phyloP scores from a whole-genome alignment of 2,888 invertebrate genomes.

The Toxonevra muliebris region DNA sequence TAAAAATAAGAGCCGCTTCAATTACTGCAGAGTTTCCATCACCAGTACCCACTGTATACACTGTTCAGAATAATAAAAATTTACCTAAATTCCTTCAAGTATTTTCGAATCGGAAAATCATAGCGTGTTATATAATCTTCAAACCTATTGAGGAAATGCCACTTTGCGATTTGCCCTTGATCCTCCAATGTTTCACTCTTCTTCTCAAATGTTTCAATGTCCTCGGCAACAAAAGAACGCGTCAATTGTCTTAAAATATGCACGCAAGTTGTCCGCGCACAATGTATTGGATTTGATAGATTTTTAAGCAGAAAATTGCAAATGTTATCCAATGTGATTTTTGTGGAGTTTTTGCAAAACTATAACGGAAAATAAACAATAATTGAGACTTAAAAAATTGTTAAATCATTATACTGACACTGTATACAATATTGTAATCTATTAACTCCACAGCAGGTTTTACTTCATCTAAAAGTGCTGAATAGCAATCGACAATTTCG shows the following conservation, averaged over 20 bases:
- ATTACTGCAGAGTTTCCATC: too few relatives aligned
- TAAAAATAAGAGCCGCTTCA: too few relatives aligned
- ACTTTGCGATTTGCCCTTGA: slow-evolving; percentile 42
- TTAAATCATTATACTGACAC: slow-evolving; percentile 42
- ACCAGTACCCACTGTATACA: too few relatives aligned
- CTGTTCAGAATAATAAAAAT: background rate
- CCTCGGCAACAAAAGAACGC: slow-evolving; percentile 54
- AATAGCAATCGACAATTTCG: slow-evolving; percentile 37
- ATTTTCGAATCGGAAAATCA: slow-evolving; percentile 52
- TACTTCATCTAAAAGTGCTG: slow-evolving; percentile 49
- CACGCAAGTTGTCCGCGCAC: slow-evolving; percentile 51
- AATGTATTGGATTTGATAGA: slow-evolving; percentile 51
- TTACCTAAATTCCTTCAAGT: slow-evolving; percentile 59
- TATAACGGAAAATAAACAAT: slow-evolving; percentile 36
- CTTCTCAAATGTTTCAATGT: slow-evolving; percentile 55
- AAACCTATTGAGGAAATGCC: slow-evolving; percentile 61
- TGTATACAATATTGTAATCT: slow-evolving; percentile 54
- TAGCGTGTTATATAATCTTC: slow-evolving; percentile 55
- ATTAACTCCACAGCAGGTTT: slow-evolving; percentile 50
- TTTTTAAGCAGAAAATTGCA: slow-evolving; percentile 57
- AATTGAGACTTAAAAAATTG: background rate
- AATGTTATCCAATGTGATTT: slow-evolving; percentile 53
- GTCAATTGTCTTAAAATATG: slow-evolving; percentile 54
- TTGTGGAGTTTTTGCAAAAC: slow-evolving; percentile 54
- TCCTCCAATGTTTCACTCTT: slow-evolving; percentile 48